Evolutionary conservation across 1,140 invertebrate genomes (phyloP).

Genomic region (Drosophila gunungcola): DNA sequence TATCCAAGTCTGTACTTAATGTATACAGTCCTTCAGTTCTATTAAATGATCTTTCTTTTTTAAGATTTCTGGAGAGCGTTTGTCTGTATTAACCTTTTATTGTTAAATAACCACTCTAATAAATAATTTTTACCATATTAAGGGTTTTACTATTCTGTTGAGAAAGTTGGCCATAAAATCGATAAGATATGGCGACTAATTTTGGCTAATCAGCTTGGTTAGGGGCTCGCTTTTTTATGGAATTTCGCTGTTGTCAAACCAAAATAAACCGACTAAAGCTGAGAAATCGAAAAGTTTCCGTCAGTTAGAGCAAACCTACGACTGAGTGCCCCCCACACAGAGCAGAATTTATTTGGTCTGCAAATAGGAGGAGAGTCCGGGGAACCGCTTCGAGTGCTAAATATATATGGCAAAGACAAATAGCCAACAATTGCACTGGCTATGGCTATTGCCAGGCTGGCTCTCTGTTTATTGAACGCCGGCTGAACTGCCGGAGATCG

Average conservation of each 20-base stretch:
- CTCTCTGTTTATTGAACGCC: constrained; percentile 49
- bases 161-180: constrained; percentile 25
- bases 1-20: too few relatives aligned
- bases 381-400: constrained; percentile 36
- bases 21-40: too few relatives aligned
- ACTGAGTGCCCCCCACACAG: constrained; percentile 7
- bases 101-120: too few relatives aligned
- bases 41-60: too few relatives aligned
- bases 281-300: constrained; percentile 37
- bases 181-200: constrained; percentile 48
- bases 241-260: constrained; percentile 14
- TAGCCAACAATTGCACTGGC: constrained; percentile 53
- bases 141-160: not conserved
- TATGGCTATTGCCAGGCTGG: constrained; percentile 49
- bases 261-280: constrained; percentile 20
- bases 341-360: constrained; percentile 40
- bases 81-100: too few relatives aligned
- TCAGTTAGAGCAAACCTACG: constrained; percentile 10
- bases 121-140: too few relatives aligned
- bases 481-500: constrained; percentile 38
- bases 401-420: constrained; percentile 43
- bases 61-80: too few relatives aligned
- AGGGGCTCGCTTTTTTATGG: constrained; percentile 45
- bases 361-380: constrained; percentile 25
- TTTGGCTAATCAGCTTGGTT: constrained; percentile 16